phyloP scores from a whole-genome alignment of 2,797 vertebrate genomes.

The Octomys mimax region DNA sequence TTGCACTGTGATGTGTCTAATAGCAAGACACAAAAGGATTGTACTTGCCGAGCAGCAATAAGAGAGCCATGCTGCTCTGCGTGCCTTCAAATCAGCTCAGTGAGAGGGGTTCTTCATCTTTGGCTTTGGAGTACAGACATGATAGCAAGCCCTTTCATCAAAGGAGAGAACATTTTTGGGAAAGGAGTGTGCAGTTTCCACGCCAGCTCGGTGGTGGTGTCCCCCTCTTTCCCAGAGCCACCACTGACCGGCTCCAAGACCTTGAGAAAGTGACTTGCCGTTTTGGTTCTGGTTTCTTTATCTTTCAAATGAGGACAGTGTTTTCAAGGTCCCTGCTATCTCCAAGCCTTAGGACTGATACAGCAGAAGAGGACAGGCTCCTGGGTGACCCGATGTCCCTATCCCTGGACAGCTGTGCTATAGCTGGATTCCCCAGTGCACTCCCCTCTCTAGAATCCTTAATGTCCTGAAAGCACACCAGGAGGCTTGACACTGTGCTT shows the following conservation, averaged over 20 bases:
- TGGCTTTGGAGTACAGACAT: neutral
- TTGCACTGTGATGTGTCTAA: neutral
- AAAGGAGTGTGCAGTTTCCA: neutral
- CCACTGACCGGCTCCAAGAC: neutral
- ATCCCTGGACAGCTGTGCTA: neutral
- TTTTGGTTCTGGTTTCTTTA: conserved; percentile 5
- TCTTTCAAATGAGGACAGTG: neutral
- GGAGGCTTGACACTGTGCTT: neutral
- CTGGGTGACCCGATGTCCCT: neutral
- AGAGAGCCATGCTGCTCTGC: neutral
- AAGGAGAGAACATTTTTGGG: neutral
- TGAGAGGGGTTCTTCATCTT: neutral
- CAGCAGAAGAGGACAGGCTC: neutral
- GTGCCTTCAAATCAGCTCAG: neutral
- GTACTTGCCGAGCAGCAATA: neutral
- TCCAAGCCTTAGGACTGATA: neutral
- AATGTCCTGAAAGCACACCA: neutral
- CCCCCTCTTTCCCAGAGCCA: neutral
- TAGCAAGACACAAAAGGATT: neutral
- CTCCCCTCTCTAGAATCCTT: neutral
- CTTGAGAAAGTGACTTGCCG: conserved; percentile 11
- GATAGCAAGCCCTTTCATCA: neutral
- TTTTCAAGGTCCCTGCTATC: neutral
- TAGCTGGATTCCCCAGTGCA: neutral
- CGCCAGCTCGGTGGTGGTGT: neutral